A percentile compares a stretch with the other conserved stretches of the same genome.
phyloP scores from a whole-genome alignment of 2,888 invertebrate genomes.

The Cabera pusaria region DNA sequence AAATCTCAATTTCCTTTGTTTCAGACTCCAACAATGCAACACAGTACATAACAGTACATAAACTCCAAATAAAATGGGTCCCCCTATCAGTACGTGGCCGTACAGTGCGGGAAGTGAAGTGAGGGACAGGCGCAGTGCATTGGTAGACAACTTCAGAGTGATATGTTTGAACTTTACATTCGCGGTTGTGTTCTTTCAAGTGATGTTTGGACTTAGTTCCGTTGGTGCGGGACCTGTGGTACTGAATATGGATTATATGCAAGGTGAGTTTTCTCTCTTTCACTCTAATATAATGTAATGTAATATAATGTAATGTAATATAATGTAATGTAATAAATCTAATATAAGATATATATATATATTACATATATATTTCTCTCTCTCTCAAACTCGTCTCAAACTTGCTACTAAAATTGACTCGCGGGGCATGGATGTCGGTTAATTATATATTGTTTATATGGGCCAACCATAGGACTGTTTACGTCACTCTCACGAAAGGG shows the following conservation, averaged over 20 bases:
- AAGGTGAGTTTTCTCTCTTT: constrained; percentile 52
- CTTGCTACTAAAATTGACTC: too few species aligned
- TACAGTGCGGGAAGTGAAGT: constrained; percentile 43
- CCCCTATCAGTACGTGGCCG: constrained; percentile 64
- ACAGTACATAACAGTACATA: constrained; percentile 1
- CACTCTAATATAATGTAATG: too few species aligned
- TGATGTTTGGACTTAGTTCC: constrained; percentile 52
- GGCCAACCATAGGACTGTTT: too few species aligned
- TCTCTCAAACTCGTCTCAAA: too few species aligned
- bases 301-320: too few species aligned
- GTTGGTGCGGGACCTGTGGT: constrained; percentile 68
- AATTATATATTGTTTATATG: too few species aligned
- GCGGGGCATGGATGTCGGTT: too few species aligned
- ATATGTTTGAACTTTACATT: constrained; percentile 62
- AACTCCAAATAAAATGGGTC: constrained; percentile 54
- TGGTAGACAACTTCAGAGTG: constrained; percentile 52
- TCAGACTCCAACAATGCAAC: constrained; percentile 49
- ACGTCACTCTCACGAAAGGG: too few species aligned
- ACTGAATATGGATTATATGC: constrained; percentile 70
- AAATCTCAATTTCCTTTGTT: constrained; percentile 54
- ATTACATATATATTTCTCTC: too few species aligned
- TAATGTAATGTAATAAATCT: too few species aligned
- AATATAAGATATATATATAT: too few species aligned
- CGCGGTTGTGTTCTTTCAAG: constrained; percentile 56
- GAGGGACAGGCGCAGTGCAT: constrained; percentile 43